Conservation (phyloP, 2,113 vertebrate genomes). For the Hippocampus guttulatus region DNA sequence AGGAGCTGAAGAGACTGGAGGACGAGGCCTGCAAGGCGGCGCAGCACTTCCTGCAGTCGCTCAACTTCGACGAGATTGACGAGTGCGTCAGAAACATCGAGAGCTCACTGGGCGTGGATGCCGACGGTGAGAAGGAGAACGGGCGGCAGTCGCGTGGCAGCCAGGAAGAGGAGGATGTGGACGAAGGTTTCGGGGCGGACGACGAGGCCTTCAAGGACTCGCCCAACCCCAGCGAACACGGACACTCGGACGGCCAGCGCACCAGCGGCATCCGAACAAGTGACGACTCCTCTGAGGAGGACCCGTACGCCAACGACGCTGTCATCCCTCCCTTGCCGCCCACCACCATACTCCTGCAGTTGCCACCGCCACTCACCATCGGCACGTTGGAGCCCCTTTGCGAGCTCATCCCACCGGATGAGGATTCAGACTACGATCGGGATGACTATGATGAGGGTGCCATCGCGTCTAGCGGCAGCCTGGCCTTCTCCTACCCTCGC, state of each 20-base stretch:
- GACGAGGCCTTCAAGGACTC: slow-evolving; percentile 96
- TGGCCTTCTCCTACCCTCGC: slow-evolving; percentile 81
- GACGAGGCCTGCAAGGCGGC: slow-evolving; percentile 91
- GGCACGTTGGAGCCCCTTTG: slow-evolving; percentile 69
- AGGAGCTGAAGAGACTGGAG: slow-evolving; percentile 85
- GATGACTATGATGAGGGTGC: slow-evolving; percentile 89
- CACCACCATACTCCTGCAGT: slow-evolving; percentile 38
- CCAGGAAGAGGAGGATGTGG: slow-evolving; percentile 87
- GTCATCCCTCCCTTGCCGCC: slow-evolving; percentile 70
- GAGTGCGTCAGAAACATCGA: slow-evolving; percentile 94
- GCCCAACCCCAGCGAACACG: slow-evolving; percentile 92
- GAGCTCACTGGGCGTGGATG: slow-evolving; percentile 74
- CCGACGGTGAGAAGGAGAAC: slow-evolving; percentile 9
- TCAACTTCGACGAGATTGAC: slow-evolving; percentile 96
- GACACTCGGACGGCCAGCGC: slow-evolving; percentile 90
- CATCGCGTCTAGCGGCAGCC: slow-evolving; percentile 82
- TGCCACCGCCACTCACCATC: slow-evolving; percentile 49
- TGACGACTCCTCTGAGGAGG: slow-evolving; percentile 95
- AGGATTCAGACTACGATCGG: slow-evolving; percentile 87
- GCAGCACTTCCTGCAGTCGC: slow-evolving; percentile 91
- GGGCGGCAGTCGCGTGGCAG: slow-evolving; percentile 52
- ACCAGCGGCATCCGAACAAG: slow-evolving; percentile 95
- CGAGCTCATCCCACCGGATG: slow-evolving; percentile 82
- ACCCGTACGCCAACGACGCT: slow-evolving; percentile 90
- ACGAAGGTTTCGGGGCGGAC: slow-evolving; percentile 92